Percentiles rank a stretch among this genome's conserved stretches.
Conservation (phyloP, 2,797 vertebrate genomes). For the Neoniphon sammara region DNA sequence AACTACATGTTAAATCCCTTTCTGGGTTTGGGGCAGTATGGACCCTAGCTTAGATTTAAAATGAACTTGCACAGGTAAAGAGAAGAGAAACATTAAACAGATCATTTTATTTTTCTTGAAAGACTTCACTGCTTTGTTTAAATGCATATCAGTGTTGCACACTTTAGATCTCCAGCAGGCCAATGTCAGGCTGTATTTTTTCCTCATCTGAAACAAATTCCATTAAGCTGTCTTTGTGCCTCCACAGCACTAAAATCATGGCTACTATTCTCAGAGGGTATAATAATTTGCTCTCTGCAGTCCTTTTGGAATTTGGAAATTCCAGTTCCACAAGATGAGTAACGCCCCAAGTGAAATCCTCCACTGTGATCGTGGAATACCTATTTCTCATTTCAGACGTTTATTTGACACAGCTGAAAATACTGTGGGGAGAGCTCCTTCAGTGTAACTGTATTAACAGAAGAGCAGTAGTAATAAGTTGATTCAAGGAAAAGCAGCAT, state of each 20-base stretch:
- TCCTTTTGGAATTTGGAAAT: constrained; percentile 70
- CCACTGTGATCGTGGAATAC: constrained; percentile 56
- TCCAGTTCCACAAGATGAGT: constrained; percentile 74
- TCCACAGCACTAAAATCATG: constrained; percentile 45
- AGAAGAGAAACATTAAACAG: background rate
- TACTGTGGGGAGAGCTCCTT: constrained; percentile 42
- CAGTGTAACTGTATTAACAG: constrained; percentile 33
- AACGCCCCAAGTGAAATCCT: constrained; percentile 69
- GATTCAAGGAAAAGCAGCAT: constrained; percentile 62
- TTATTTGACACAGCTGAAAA: constrained; percentile 69
- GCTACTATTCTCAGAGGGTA: constrained; percentile 58
- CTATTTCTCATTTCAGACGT: constrained; percentile 61
- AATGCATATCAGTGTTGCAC: background rate
- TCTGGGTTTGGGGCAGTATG: constrained; percentile 2
- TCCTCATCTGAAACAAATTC: constrained; percentile 56
- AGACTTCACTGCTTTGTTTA: background rate
- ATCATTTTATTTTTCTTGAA: background rate
- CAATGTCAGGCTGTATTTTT: constrained; percentile 29
- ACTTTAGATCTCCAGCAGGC: constrained; percentile 37
- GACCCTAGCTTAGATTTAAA: constrained; percentile 11
- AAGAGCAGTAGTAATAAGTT: constrained; percentile 46
- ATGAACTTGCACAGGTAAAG: background rate
- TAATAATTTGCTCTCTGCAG: constrained; percentile 70
- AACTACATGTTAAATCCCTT: constrained; percentile 7
- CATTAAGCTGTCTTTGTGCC: constrained; percentile 42